A percentile compares a stretch with the other conserved stretches of the same genome.
Conservation (phyloP, 2,797 vertebrate genomes). For the Knipowitschia caucasica region DNA sequence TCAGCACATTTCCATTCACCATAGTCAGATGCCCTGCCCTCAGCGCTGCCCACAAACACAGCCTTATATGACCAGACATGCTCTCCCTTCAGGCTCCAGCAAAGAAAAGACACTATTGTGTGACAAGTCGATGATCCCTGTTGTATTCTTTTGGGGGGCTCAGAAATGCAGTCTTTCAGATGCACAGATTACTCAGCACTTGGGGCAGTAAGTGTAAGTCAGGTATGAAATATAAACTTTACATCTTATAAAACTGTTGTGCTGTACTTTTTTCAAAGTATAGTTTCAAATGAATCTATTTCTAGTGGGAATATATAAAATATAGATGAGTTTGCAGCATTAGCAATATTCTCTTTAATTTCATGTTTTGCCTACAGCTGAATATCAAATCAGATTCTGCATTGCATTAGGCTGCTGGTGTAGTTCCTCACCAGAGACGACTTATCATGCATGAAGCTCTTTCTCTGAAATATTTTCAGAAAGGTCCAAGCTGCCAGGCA, state of each 20-base stretch:
- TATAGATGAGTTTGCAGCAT: conserved; percentile 9
- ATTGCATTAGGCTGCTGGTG: background rate
- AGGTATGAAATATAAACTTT: background rate
- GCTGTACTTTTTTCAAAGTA: background rate
- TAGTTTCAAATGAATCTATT: background rate
- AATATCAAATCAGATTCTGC: conserved; percentile 7
- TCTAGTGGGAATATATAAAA: conserved; percentile 3
- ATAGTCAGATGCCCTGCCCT: conserved; percentile 34
- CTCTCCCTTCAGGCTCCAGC: conserved; percentile 20
- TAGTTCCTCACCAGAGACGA: background rate
- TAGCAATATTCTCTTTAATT: conserved; percentile 4
- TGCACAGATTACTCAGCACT: too few relatives aligned
- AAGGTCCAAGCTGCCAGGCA: conserved; percentile 9
- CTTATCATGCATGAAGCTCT: background rate
- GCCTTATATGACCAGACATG: conserved; percentile 16
- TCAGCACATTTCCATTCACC: conserved; percentile 50
- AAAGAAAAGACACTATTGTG: conserved; percentile 28
- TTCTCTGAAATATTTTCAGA: conserved; percentile 6
- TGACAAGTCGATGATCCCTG: conserved; percentile 14
- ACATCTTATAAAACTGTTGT: background rate
- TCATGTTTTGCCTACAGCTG: background rate
- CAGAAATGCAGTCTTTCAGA: too few relatives aligned
- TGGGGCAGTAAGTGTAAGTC: background rate
- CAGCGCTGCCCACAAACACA: conserved; percentile 26
- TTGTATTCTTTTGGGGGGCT: background rate